These are phyloP conservation scores for Chelonus formosanus DNA, from an alignment of 2,888 invertebrate genomes.

Conservation along the genomic window DNA sequence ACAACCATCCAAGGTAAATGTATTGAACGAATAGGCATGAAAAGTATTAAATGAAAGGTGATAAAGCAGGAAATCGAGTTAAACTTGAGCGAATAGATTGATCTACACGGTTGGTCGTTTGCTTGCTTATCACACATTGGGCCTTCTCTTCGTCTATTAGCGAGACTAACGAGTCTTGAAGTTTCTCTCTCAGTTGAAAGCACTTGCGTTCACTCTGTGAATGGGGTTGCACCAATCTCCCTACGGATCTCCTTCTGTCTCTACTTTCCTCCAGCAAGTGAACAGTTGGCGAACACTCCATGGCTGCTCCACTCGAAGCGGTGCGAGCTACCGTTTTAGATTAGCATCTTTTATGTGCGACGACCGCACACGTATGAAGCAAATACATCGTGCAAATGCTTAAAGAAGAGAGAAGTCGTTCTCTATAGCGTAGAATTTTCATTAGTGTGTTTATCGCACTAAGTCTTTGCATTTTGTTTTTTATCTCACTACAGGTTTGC, in stretches of 20 bases:
- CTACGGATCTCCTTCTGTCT: slow-evolving; percentile 49
- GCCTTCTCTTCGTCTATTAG: slow-evolving; percentile 50
- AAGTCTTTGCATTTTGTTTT: no score
- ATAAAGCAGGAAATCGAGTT: slow-evolving; percentile 26
- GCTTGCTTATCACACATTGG: slow-evolving; percentile 32
- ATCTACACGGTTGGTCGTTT: slow-evolving; percentile 23
- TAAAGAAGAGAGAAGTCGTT: slow-evolving; percentile 9
- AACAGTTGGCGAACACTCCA: slow-evolving; percentile 49
- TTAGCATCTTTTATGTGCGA: slow-evolving; percentile 56
- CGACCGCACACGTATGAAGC: slow-evolving; percentile 27
- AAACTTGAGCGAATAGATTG: slow-evolving; percentile 25
- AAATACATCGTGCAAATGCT: slow-evolving; percentile 18
- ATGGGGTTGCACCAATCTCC: slow-evolving; percentile 47
- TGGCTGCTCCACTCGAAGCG: slow-evolving; percentile 54
- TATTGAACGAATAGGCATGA: not conserved
- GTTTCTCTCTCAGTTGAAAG: slow-evolving; percentile 14
- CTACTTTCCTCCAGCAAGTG: slow-evolving; percentile 44
- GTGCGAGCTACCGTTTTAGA: slow-evolving; percentile 59
- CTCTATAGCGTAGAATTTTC: slow-evolving; percentile 1
- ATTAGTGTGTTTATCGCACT: no score
- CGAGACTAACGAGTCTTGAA: slow-evolving; percentile 50
- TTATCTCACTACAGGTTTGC: no score
- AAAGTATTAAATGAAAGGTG: slow-evolving; percentile 1
- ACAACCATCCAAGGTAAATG: no score
- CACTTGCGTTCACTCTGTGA: slow-evolving; percentile 30